Conservation (phyloP, 2,888 invertebrate species). For the Zygogramma bicolorata region DNA sequence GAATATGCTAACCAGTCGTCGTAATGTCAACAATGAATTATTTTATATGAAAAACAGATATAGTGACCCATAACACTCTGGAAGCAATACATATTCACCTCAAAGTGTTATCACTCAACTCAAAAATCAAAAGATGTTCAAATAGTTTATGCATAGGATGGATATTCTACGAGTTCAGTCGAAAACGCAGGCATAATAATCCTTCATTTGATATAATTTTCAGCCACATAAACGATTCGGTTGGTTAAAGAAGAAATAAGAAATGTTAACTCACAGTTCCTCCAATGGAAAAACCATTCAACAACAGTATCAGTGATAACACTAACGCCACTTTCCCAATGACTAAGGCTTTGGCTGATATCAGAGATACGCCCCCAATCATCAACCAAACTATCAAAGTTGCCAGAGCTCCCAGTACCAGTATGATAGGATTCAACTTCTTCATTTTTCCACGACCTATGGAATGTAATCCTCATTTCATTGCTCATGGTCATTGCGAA, state of each 20-base stretch:
- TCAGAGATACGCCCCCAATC: slow-evolving; percentile 77
- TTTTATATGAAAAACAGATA: background rate
- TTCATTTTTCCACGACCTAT: slow-evolving; percentile 83
- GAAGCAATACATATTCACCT: no score
- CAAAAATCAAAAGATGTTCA: no score
- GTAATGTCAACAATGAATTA: background rate
- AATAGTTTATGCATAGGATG: no score
- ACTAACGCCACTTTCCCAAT: slow-evolving; percentile 84
- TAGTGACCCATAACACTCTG: background rate
- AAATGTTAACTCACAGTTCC: slow-evolving; percentile 38
- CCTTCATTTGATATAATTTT: no score
- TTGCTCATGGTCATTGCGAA: background rate
- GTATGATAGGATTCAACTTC: slow-evolving; percentile 74
- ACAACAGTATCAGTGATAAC: slow-evolving; percentile 77
- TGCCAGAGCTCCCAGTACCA: slow-evolving; percentile 77
- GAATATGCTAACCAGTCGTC: no score
- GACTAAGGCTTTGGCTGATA: slow-evolving; percentile 82
- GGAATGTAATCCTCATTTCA: slow-evolving; percentile 25
- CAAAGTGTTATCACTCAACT: no score
- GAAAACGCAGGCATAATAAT: no score
- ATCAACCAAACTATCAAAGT: slow-evolving; percentile 69
- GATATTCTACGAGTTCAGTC: no score
- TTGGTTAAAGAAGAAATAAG: no score
- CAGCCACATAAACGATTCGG: no score
- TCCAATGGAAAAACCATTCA: slow-evolving; percentile 62